These are phyloP conservation scores for Ceramica pisi DNA, from an alignment of 2,888 invertebrate species.

Conservation along the genomic window DNA sequence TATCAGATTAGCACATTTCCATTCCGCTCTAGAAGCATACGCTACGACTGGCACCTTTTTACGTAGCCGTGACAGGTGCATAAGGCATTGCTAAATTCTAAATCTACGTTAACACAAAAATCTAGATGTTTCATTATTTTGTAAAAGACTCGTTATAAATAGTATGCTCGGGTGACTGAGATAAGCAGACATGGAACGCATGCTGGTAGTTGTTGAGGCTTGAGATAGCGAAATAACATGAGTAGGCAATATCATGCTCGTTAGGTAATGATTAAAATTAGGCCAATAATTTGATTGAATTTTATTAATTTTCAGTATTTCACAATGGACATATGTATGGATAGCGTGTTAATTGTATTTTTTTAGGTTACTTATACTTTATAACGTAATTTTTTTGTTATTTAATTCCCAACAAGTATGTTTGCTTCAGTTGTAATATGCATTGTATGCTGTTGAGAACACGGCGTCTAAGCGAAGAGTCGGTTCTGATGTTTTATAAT, in stretches of 20 bases:
- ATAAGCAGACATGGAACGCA: constrained; percentile 51
- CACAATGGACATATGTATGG: not conserved
- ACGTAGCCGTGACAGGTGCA: constrained; percentile 30
- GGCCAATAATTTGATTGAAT: not conserved
- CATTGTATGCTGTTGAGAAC: not conserved
- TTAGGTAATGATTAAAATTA: constrained; percentile 5
- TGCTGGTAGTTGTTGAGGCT: constrained; percentile 42
- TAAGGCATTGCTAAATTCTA: constrained; percentile 29
- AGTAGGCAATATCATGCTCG: constrained; percentile 38
- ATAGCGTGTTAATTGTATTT: not conserved
- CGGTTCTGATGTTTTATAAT: not conserved
- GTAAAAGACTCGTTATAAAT: not conserved
- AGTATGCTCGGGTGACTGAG: constrained; percentile 30
- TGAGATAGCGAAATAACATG: constrained; percentile 36
- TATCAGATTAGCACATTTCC: constrained; percentile 20
- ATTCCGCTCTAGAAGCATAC: not conserved
- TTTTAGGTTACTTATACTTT: not conserved
- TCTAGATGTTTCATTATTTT: constrained; percentile 15
- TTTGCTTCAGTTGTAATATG: not conserved
- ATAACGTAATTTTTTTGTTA: not conserved
- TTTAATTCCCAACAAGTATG: not conserved
- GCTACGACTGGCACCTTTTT: constrained; percentile 35
- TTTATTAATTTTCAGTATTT: not conserved
- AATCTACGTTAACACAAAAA: constrained; percentile 52
- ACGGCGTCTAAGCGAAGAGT: not conserved